phyloP scores from a whole-genome alignment of 2,888 invertebrate genomes.

The Caenorhabditis angaria region DNA sequence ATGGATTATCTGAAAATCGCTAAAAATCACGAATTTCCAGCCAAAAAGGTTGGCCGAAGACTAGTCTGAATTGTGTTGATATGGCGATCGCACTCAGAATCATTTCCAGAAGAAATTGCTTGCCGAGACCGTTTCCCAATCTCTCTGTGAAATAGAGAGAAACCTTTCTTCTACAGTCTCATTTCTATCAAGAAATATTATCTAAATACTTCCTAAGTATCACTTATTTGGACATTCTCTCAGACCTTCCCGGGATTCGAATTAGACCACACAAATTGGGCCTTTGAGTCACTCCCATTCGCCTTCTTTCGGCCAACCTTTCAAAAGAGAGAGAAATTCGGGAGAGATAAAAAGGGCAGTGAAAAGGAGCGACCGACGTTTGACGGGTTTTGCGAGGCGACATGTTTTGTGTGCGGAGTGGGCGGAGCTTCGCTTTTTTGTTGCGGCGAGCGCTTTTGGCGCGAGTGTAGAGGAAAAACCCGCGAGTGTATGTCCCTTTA shows the following conservation, averaged over 20 bases:
- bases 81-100: constrained; percentile 61
- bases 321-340: not conserved
- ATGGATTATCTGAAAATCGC: too few relatives aligned
- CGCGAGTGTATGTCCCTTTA: too few relatives aligned
- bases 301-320: constrained; percentile 48
- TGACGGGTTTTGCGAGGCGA: constrained; percentile 23
- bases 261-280: constrained; percentile 34
- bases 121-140: constrained; percentile 58
- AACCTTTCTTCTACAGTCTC: constrained; percentile 55
- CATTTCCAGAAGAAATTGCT: constrained; percentile 20
- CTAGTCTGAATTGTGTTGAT: constrained; percentile 67
- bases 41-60: constrained; percentile 58
- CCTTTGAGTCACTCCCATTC: constrained; percentile 52
- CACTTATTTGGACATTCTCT: constrained; percentile 56
- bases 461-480: too few relatives aligned
- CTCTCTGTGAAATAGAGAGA: too few relatives aligned
- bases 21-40: too few relatives aligned
- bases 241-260: constrained; percentile 63
- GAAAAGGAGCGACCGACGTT: constrained; percentile 23
- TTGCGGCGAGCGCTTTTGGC: too few relatives aligned
- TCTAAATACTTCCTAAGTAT: constrained; percentile 53
- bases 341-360: constrained; percentile 6
- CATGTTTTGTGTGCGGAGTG: not conserved
- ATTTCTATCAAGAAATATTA: constrained; percentile 46
- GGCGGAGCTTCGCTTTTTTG: constrained; percentile 4